Conservation (phyloP, 2,797 vertebrate species). For the Nasua narica region DNA sequence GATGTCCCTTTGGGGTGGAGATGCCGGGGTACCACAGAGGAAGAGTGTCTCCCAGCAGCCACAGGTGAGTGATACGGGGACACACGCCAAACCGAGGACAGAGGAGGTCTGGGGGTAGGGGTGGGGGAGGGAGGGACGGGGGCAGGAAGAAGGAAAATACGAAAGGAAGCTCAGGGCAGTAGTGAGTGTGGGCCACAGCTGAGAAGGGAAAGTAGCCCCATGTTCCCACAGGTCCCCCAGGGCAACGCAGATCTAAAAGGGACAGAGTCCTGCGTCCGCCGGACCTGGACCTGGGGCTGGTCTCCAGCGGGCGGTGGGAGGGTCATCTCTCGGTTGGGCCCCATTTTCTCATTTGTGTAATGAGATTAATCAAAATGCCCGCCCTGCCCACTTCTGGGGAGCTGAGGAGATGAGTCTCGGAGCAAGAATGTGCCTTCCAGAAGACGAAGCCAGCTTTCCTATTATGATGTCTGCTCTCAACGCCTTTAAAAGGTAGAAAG, state of each 20-base stretch:
- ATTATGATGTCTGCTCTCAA: background rate
- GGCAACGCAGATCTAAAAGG: background rate
- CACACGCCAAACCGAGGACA: no score
- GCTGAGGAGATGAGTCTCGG: background rate
- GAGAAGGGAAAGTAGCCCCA: background rate
- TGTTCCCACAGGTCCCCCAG: background rate
- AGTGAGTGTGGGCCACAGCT: no score
- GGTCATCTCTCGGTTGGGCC: background rate
- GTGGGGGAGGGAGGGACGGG: background rate
- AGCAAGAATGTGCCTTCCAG: background rate
- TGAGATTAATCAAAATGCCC: background rate
- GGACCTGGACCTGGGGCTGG: background rate
- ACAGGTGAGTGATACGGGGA: background rate
- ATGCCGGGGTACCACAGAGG: background rate
- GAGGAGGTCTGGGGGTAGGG: rapidly evolving
- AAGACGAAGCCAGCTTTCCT: background rate
- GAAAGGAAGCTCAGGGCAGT: background rate
- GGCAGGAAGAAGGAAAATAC: background rate
- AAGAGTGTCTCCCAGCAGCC: background rate
- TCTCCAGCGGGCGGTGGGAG: background rate
- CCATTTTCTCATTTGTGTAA: background rate
- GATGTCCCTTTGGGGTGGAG: background rate
- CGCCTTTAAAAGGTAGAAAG: background rate
- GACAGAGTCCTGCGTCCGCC: background rate
- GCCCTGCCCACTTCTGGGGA: background rate